Percentiles rank a stretch among this genome's conserved stretches.
Evolutionary conservation across 2,797 vertebrate genomes (phyloP).

Genomic region (Lemur catta): DNA sequence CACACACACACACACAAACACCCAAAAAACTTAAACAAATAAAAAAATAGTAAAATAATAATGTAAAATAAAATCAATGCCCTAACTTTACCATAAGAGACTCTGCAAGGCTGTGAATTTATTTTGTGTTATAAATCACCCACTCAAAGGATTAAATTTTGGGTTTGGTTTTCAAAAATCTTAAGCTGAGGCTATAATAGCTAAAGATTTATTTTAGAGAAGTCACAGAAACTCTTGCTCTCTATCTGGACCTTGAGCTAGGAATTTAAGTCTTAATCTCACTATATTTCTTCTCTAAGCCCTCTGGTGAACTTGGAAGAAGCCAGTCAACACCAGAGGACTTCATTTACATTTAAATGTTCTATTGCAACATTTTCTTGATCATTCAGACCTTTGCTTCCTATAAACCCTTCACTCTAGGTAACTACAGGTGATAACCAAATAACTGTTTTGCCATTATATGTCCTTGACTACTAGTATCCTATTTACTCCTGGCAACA

Average conservation of each 20-base stretch:
- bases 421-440: not conserved
- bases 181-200: not conserved
- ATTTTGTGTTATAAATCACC: not conserved
- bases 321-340: not conserved
- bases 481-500: not conserved
- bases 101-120: not conserved
- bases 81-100: not conserved
- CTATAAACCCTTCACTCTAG: not conserved
- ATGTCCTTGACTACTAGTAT: not conserved
- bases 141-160: not conserved
- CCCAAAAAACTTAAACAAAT: too few relatives aligned
- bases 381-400: not conserved
- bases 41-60: too few relatives aligned
- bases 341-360: not conserved
- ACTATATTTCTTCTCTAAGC: not conserved
- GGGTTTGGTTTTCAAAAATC: not conserved
- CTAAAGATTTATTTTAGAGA: not conserved
- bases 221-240: not conserved
- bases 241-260: not conserved
- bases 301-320: not conserved
- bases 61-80: not conserved
- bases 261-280: not conserved
- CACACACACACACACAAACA: too few relatives aligned
- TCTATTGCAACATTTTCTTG: not conserved
- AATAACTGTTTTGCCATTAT: not conserved